Base-by-base conservation (phyloP, 1,140 invertebrate species). In the Coboldia fuscipes region DNA sequence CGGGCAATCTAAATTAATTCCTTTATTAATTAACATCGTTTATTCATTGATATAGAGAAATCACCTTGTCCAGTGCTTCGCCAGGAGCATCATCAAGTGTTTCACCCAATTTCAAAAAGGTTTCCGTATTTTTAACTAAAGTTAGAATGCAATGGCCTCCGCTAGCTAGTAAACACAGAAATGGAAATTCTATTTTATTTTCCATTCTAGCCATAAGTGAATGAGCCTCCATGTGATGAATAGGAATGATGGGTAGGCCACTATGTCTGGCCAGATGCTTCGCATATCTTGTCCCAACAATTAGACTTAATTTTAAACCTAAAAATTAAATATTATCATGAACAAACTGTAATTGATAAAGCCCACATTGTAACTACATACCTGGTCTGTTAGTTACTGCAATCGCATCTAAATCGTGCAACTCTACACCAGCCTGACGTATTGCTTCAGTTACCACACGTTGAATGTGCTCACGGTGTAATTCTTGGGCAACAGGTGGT, bases 141-240 rank as follows among this genome's bases (percentile, higher is more conserved):
- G 74, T 71, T 35, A 97, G 47, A 30, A 94, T 60, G 58, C 81
- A 81, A 51, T 97, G 88, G 7, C 90, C 90, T 35, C 88, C 88
- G 47, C 89, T 96, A 38, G 90, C 74, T 3, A 97, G 58, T 8
- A 96, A 54, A 16, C 80, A 75, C 30, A 97, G 55, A 61, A 82
- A 97, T 30, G 93, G 93, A 65, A 86, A 96, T 33, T 74, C 54
- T 30, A 96, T 60, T 37, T 56, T 36, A 43, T 58, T 58, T 45
- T 54, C 50, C 66, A 94, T 75, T 49, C 89, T 62, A 12, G 67
- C 70, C 15, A 78, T 89, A 34, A 97, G 55, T n/a, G 92, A 89
- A 68, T 97, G 93, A 7, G 92, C 92, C 68, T 97, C 76, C 92
- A 97, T 97, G 44, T 97, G 93, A 64, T 97, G 92, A 44, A 97